Percentiles rank a stretch among this genome's conserved stretches.
Evolutionary conservation across 1,140 invertebrate genomes (phyloP).

Genomic region (Eurosta solidaginis): DNA sequence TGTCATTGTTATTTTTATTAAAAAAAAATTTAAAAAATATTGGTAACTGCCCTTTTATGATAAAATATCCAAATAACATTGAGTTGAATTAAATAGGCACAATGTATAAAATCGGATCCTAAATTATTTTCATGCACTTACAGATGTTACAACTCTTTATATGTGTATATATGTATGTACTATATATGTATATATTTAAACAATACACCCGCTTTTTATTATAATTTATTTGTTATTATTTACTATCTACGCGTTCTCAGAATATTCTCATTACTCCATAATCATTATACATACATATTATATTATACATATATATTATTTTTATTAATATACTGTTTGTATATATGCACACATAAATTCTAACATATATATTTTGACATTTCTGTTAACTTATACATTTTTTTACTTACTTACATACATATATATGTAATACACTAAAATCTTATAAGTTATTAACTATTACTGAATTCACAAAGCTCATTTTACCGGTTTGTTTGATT

Average conservation of each 20-base stretch:
- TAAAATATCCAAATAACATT: too few relatives aligned
- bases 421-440: background rate
- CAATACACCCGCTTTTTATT: background rate
- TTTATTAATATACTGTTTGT: background rate
- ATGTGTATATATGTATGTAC: background rate
- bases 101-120: too few relatives aligned
- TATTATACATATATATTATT: background rate
- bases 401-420: too few relatives aligned
- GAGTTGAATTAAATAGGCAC: too few relatives aligned
- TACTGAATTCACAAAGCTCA: conserved; percentile 50
- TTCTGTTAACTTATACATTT: background rate
- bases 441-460: conserved; percentile 30
- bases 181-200: background rate
- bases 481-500: conserved; percentile 36
- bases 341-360: background rate
- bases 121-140: too few relatives aligned
- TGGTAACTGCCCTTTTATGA: too few relatives aligned
- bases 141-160: too few relatives aligned
- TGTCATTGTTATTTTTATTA: too few relatives aligned
- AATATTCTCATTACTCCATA: background rate
- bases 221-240: too few relatives aligned
- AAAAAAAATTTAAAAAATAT: too few relatives aligned
- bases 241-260: background rate
- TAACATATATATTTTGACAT: background rate
- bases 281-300: background rate